Evolutionary conservation across 2,797 vertebrate species (phyloP), one percentile per base, ranked within the genome.

Genomic region (Sus cebifrons): DNA sequence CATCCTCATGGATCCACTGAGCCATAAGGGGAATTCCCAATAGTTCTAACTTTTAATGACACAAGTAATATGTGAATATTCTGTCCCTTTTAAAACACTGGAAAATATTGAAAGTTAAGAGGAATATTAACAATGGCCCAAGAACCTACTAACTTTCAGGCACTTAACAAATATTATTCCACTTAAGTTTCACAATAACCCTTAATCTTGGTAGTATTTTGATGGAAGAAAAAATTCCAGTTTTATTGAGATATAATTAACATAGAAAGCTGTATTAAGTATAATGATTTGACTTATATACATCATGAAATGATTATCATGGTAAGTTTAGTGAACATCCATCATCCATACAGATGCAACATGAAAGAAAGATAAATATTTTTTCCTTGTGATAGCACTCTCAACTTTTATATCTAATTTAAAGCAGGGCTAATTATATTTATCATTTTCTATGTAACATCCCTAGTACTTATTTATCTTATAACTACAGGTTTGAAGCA

Each of bases 21-120:
- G 44, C 44, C 44, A 44, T 9, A 44, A 44, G 44, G 44, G 9
- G 44, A 44, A 44, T 44, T 32, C 89, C 49, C 78, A 88, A 10
- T 14, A 27, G 78, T 87, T 68, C 60, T 44, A 54, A 84, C 23
- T 85, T 90, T 88, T 65, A 86, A 87, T 75, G 70, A 75, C 1
- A 79, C 29, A 36, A 89, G 23, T 52, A 86, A 86, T 40, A 2
- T 32, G 44, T 29, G 8, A 79, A 21, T 77, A 93, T 64, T 75
- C 44, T 83, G 29, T 70, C 29, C 11, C 56, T 91, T 82, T 92
- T 83, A 93, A 91, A 96, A 85, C 79, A 89, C 5, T 52, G 60
- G 56, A 91, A 89, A 93, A 83, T 36, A 68, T 1, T 36, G 18
- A 93, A 87, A 96, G 68, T 89, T 71, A 71, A 58, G 81, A 68